Percentiles rank a stretch among this genome's conserved stretches.
phyloP scores from a whole-genome alignment of 2,797 vertebrate species.

The Synanceia verrucosa region DNA sequence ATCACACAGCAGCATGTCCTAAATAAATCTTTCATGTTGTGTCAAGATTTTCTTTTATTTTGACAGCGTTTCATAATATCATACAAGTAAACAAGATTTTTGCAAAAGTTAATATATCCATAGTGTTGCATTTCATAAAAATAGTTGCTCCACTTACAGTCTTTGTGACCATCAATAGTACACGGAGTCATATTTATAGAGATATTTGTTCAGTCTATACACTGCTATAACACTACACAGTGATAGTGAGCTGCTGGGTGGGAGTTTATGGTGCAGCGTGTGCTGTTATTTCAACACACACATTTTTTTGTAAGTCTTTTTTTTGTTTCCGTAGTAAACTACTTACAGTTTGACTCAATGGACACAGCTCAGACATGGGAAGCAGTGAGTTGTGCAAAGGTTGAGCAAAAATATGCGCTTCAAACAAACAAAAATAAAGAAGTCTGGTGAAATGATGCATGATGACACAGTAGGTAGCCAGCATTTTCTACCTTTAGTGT shows the following conservation, averaged over 20 bases:
- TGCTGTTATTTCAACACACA: slow-evolving; percentile 31
- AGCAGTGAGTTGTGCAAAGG: slow-evolving; percentile 88
- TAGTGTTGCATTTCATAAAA: slow-evolving; percentile 99
- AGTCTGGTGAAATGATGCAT: slow-evolving; percentile 11
- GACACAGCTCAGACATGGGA: slow-evolving; percentile 83
- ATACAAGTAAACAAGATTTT: slow-evolving; percentile 99
- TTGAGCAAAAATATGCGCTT: slow-evolving; percentile 76
- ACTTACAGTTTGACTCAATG: slow-evolving; percentile 84
- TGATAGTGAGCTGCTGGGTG: slow-evolving; percentile 87
- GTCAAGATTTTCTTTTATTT: slow-evolving; percentile 89
- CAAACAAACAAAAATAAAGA: slow-evolving; percentile 69
- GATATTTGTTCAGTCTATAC: slow-evolving; percentile 95
- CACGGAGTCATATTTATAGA: slow-evolving; percentile 97
- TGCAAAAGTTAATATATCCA: slow-evolving; percentile 99
- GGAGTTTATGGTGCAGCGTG: slow-evolving; percentile 55
- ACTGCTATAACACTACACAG: slow-evolving; percentile 96
- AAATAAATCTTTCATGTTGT: slow-evolving; percentile 65
- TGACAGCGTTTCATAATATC: slow-evolving; percentile 98
- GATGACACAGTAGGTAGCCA: not conserved
- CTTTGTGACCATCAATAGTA: slow-evolving; percentile 98
- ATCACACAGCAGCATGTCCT: slow-evolving; percentile 41
- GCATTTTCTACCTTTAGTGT: slow-evolving; percentile 14
- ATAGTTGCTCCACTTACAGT: slow-evolving; percentile 99
- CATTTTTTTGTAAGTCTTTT: slow-evolving; percentile 23
- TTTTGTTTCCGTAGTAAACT: slow-evolving; percentile 65